phyloP scores from a whole-genome alignment of 2,113 vertebrate genomes.

The Clarias magur region DNA sequence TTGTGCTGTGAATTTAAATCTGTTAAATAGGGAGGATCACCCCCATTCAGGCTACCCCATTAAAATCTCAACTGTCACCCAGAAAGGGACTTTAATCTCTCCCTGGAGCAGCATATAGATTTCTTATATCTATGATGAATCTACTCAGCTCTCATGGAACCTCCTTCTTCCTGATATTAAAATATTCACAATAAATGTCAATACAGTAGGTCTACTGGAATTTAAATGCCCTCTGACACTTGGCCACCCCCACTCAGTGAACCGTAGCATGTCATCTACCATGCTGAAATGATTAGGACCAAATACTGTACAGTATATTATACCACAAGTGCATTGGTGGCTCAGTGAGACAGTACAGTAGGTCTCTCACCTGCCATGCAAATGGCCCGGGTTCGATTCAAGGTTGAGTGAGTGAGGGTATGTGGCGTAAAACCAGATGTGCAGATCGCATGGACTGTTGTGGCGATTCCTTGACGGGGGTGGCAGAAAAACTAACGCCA shows the following conservation, averaged over 20 bases:
- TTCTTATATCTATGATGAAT: background rate
- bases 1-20: background rate
- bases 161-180: background rate
- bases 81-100: constrained; percentile 1
- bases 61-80: background rate
- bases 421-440: too few relatives aligned
- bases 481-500: too few relatives aligned
- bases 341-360: too few relatives aligned
- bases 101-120: background rate
- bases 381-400: too few relatives aligned
- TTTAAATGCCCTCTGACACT: background rate
- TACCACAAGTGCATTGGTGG: too few relatives aligned
- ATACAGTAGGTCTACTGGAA: background rate
- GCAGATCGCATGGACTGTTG: too few relatives aligned
- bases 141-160: background rate
- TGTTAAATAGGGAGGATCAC: background rate
- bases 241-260: background rate
- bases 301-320: background rate
- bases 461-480: too few relatives aligned
- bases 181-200: background rate
- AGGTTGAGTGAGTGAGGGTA: too few relatives aligned
- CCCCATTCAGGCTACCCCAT: background rate
- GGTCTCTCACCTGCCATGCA: too few relatives aligned
- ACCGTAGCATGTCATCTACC: background rate
- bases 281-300: background rate